Evolutionary conservation across 37 sponge, comb jelly and placozoan species (phyloP).

Genomic region (Halisarca cf. caerulea): DNA sequence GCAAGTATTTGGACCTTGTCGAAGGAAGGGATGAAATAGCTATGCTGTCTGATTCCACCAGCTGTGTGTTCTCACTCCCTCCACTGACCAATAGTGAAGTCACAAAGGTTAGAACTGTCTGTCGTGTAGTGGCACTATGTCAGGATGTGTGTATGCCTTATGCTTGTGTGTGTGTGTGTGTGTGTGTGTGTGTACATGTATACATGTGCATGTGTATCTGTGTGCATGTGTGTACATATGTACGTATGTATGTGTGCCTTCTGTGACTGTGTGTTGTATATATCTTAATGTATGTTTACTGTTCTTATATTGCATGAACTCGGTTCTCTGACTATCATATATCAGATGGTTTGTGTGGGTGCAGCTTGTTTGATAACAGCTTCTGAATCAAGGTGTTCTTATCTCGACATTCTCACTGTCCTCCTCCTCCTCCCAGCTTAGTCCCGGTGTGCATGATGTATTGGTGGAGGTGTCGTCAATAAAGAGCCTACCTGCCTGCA

Average conservation of each 20-base stretch:
- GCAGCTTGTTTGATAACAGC: too few relatives aligned
- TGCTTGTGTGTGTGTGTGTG: not conserved
- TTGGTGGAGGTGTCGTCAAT: slow-evolving; percentile 88
- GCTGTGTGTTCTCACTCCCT: slow-evolving; percentile 80
- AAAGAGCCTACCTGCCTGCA: slow-evolving; percentile 58
- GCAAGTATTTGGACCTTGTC: slow-evolving; percentile 80
- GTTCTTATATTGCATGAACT: too few relatives aligned
- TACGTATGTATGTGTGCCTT: too few relatives aligned
- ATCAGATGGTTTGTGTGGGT: slow-evolving; percentile 1
- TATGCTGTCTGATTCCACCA: slow-evolving; percentile 54
- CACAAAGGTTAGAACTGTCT: slow-evolving; percentile 56
- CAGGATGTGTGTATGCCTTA: not conserved
- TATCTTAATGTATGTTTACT: too few relatives aligned
- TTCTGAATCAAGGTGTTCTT: too few relatives aligned
- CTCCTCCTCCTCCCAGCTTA: too few relatives aligned
- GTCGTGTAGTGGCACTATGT: not conserved
- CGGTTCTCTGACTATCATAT: too few relatives aligned
- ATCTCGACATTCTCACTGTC: not conserved
- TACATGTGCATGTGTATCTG: too few relatives aligned
- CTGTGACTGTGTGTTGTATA: too few relatives aligned
- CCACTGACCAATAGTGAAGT: slow-evolving; percentile 85
- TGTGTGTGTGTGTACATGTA: too few relatives aligned
- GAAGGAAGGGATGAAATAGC: slow-evolving; percentile 50
- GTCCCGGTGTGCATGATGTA: slow-evolving; percentile 39
- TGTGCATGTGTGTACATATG: not conserved